phyloP scores from a whole-genome alignment of 2,888 invertebrate species.

The Yponomeuta plumbellus region DNA sequence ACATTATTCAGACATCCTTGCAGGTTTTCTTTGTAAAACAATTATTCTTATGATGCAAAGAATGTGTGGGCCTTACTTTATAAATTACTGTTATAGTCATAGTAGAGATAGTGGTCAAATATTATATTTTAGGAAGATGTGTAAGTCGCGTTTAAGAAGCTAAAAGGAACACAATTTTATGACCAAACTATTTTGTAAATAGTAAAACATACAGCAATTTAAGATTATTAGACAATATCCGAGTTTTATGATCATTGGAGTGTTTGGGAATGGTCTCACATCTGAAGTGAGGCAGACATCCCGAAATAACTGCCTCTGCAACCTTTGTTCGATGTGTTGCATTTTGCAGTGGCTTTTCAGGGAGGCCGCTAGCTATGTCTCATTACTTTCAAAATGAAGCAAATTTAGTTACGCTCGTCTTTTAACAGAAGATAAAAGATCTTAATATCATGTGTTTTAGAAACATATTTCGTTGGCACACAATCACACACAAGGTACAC shows the following conservation, averaged over 20 bases:
- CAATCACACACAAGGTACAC: neutral
- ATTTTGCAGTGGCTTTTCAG: neutral
- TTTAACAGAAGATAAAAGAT: neutral
- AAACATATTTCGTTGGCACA: neutral
- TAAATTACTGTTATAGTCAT: too few species aligned
- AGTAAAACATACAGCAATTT: too few species aligned
- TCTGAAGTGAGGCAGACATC: slow-evolving; percentile 11
- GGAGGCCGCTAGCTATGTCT: neutral
- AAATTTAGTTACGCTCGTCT: neutral
- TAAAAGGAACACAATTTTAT: too few species aligned
- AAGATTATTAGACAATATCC: neutral
- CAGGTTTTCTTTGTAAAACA: too few species aligned
- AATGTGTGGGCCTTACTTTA: too few species aligned
- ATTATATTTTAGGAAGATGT: too few species aligned
- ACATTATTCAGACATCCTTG: too few species aligned
- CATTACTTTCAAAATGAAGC: neutral
- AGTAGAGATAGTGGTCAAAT: too few species aligned
- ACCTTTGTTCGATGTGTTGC: slow-evolving; percentile 23
- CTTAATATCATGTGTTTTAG: neutral
- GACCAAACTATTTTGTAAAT: too few species aligned
- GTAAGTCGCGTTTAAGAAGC: too few species aligned
- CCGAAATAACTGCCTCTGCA: slow-evolving; percentile 29
- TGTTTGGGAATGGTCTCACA: neutral
- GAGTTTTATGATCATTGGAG: neutral
- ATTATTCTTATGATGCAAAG: too few species aligned